Percentiles rank a stretch among this genome's conserved stretches.
These are phyloP conservation scores for Antitype chi DNA, from an alignment of 2,888 invertebrate genomes.

Conservation along the genomic window DNA sequence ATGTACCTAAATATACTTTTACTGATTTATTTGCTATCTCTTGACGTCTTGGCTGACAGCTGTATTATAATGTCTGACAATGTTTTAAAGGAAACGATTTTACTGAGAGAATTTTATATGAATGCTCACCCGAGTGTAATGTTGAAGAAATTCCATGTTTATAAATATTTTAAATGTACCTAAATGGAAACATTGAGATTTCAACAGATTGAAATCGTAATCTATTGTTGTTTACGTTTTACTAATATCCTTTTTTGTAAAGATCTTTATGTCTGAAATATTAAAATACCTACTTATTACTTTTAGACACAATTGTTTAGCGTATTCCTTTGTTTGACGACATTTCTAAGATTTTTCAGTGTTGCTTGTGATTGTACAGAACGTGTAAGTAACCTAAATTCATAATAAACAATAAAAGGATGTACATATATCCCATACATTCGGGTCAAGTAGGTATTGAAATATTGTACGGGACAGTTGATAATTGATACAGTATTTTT, in stretches of 20 bases:
- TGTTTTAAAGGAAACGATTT: constrained; percentile 38
- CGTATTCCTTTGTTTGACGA: constrained; percentile 26
- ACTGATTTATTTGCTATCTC: constrained; percentile 8
- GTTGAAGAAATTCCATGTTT: constrained; percentile 31
- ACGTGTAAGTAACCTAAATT: neutral
- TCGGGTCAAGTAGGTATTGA: too few relatives aligned
- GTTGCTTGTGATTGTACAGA: neutral
- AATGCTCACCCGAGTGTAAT: constrained; percentile 36
- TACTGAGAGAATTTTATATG: constrained; percentile 46
- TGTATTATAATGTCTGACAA: constrained; percentile 21
- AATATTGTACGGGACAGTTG: too few relatives aligned
- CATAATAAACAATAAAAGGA: neutral
- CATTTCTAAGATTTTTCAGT: constrained; percentile 6
- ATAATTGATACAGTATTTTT: too few relatives aligned
- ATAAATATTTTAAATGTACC: constrained; percentile 54
- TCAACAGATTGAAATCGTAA: constrained; percentile 49
- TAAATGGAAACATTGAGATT: constrained; percentile 53
- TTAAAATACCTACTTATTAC: constrained; percentile 21
- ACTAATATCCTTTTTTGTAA: constrained; percentile 21
- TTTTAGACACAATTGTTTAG: constrained; percentile 33
- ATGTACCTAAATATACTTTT: neutral
- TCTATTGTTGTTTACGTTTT: constrained; percentile 47
- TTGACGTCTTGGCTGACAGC: neutral
- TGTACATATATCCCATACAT: too few relatives aligned
- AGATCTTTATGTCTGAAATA: constrained; percentile 21